A percentile compares a stretch with the other conserved stretches of the same genome.
Conservation (phyloP, 2,888 invertebrate genomes). For the Boloria euphrosyne region DNA sequence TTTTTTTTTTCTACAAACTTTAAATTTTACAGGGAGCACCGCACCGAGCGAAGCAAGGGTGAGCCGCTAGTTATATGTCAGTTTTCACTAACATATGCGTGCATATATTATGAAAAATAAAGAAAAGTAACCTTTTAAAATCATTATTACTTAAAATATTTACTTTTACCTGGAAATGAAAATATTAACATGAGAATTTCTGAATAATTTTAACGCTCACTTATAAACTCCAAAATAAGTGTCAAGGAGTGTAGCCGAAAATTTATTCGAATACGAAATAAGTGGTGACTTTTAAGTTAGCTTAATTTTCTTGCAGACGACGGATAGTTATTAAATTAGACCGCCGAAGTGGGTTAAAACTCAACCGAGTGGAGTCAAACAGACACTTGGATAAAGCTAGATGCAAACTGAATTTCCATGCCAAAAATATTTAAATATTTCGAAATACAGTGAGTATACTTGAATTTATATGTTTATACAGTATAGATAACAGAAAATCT, state of each 20-base stretch:
- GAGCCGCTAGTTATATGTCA: too few relatives aligned
- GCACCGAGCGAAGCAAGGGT: too few relatives aligned
- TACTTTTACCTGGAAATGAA: too few relatives aligned
- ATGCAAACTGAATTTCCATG: slow-evolving; percentile 2
- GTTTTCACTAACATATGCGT: too few relatives aligned
- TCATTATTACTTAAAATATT: too few relatives aligned
- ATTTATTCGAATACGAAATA: slow-evolving; percentile 22
- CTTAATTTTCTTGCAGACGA: slow-evolving; percentile 23
- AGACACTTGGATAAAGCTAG: background rate
- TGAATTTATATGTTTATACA: too few relatives aligned
- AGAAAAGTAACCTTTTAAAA: too few relatives aligned
- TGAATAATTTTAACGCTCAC: background rate
- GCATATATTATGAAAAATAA: too few relatives aligned
- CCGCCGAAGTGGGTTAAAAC: slow-evolving; percentile 15
- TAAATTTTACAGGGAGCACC: too few relatives aligned
- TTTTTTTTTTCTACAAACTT: too few relatives aligned
- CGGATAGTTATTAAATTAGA: slow-evolving; percentile 21
- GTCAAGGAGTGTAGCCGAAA: slow-evolving; percentile 15
- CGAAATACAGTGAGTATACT: too few relatives aligned
- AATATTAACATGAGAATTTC: background rate
- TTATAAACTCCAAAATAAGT: slow-evolving; percentile 14
- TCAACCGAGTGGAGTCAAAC: slow-evolving; percentile 17
- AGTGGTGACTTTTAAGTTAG: slow-evolving; percentile 21
- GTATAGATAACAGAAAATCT: too few relatives aligned
- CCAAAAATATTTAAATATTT: background rate